phyloP scores from a whole-genome alignment of 2,113 vertebrate genomes.

The Fulica atra region DNA sequence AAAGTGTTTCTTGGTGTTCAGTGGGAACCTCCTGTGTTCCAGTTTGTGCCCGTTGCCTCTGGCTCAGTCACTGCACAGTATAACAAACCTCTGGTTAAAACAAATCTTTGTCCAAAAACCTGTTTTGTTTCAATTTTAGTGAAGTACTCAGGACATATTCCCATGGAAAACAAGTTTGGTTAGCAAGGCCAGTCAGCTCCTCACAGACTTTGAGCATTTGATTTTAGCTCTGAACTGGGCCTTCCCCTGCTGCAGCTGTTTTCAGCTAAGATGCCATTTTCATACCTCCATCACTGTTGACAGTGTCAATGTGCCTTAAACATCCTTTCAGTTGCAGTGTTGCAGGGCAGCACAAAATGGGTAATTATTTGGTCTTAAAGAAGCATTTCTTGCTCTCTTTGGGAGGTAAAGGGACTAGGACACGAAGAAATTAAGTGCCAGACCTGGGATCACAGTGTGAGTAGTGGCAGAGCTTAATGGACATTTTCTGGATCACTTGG shows the following conservation, averaged over 20 bases:
- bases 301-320: background rate
- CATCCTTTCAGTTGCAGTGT: background rate
- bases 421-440: background rate
- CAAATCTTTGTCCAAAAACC: background rate
- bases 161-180: background rate
- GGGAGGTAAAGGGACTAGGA: background rate
- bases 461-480: background rate
- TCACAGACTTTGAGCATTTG: background rate
- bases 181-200: background rate
- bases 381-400: background rate
- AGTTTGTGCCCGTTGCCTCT: background rate
- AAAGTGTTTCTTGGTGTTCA: background rate
- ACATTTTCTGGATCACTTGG: background rate
- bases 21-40: background rate
- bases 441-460: background rate
- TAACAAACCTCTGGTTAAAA: background rate
- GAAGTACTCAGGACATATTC: background rate
- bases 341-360: background rate
- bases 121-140: background rate
- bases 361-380: background rate
- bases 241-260: background rate
- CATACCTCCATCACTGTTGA: background rate
- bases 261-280: background rate
- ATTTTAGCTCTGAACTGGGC: background rate
- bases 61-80: background rate